phyloP scores from a whole-genome alignment of 2,113 vertebrate genomes.

The Phrynosoma platyrhinos region DNA sequence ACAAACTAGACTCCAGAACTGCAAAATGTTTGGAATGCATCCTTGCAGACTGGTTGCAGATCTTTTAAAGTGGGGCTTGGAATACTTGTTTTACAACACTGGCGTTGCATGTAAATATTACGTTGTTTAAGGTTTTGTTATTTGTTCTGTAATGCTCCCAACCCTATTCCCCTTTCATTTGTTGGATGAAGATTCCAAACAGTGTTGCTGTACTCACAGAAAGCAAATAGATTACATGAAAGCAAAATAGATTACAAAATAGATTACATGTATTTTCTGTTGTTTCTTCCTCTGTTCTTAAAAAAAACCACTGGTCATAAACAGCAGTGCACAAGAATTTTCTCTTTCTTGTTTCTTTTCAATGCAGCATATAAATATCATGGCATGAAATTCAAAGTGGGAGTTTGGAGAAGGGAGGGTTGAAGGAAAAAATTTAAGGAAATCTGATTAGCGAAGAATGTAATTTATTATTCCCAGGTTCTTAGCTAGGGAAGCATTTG shows the following conservation, averaged over 20 bases:
- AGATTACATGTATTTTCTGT: neutral
- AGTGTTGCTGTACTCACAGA: constrained; percentile 26
- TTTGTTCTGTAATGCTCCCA: constrained; percentile 11
- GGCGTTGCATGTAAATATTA: constrained; percentile 18
- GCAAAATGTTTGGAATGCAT: constrained; percentile 26
- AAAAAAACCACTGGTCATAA: neutral
- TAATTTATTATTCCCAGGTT: constrained; percentile 1
- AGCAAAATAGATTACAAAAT: neutral
- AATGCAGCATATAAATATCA: constrained; percentile 35
- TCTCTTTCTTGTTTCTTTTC: constrained; percentile 14
- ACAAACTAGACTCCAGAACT: constrained; percentile 51
- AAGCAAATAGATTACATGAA: constrained; percentile 7
- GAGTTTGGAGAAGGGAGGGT: neutral
- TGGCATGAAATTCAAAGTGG: constrained; percentile 34
- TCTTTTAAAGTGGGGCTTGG: constrained; percentile 35
- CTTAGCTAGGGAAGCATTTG: neutral
- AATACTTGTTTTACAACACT: constrained; percentile 22
- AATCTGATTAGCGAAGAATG: constrained; percentile 27
- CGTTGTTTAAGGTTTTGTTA: constrained; percentile 36
- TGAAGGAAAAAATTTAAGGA: constrained; percentile 27
- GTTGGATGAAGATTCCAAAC: constrained; percentile 45
- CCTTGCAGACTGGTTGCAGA: constrained; percentile 26
- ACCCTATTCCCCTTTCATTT: neutral
- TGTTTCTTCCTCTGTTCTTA: constrained; percentile 25
- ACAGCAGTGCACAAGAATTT: neutral